phyloP scores from a whole-genome alignment of 1,140 invertebrate genomes.

The Hylaeus anthracinus region DNA sequence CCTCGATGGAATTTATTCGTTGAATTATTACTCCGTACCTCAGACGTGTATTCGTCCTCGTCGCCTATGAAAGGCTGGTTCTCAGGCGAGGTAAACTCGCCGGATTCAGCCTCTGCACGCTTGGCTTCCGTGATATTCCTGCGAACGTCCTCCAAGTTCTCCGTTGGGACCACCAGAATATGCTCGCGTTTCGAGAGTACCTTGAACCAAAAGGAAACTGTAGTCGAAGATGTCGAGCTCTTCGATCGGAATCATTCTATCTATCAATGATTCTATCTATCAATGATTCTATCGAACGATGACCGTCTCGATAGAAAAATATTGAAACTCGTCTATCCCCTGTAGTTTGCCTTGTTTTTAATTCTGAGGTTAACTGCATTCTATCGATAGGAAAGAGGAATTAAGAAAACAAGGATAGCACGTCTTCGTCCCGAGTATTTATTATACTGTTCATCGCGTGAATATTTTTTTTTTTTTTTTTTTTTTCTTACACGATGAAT shows the following conservation, averaged over 20 bases:
- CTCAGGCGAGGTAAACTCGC: slow-evolving; percentile 8
- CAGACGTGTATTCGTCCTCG: slow-evolving; percentile 8
- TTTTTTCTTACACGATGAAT: too few relatives aligned
- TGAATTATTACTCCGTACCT: slow-evolving; percentile 33
- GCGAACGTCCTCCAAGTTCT: slow-evolving; percentile 57
- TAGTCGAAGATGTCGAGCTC: too few relatives aligned
- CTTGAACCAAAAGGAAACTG: slow-evolving; percentile 46
- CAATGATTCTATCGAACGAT: neutral
- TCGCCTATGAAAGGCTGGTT: neutral
- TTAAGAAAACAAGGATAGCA: too few relatives aligned
- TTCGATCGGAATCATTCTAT: too few relatives aligned
- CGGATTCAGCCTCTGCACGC: neutral
- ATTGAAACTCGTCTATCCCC: too few relatives aligned
- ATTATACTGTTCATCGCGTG: too few relatives aligned
- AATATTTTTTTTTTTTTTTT: too few relatives aligned
- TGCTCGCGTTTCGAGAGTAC: slow-evolving; percentile 70
- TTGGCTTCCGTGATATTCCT: slow-evolving; percentile 59
- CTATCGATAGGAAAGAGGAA: too few relatives aligned
- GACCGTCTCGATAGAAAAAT: too few relatives aligned
- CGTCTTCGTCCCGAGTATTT: too few relatives aligned
- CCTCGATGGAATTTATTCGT: neutral
- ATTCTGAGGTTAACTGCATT: too few relatives aligned
- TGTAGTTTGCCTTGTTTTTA: too few relatives aligned
- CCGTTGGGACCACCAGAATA: slow-evolving; percentile 65
- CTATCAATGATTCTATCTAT: neutral